Evolutionary conservation across 1,140 invertebrate genomes (phyloP).

Genomic region (Caenorhabditis briggsae): DNA sequence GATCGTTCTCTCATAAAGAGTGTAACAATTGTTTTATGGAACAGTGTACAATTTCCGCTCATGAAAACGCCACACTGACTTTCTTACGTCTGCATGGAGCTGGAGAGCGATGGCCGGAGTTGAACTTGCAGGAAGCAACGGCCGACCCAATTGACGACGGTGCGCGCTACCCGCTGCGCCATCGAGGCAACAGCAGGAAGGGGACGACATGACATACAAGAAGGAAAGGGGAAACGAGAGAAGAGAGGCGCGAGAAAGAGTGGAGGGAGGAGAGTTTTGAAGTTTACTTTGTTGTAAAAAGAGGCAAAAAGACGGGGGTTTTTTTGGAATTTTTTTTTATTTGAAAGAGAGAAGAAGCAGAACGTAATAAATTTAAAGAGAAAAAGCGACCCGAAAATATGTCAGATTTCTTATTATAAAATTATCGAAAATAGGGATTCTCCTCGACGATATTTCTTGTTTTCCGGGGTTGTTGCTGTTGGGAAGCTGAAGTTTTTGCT

Average conservation of each 20-base stretch:
- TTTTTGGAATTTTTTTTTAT: too few relatives aligned
- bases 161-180: slow-evolving; percentile 12
- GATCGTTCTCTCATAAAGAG: slow-evolving; percentile 35
- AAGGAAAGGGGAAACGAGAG: not conserved
- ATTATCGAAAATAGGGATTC: slow-evolving; percentile 46
- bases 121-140: not conserved
- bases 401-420: not conserved
- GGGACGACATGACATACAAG: not conserved
- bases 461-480: slow-evolving; percentile 33
- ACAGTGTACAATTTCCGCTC: slow-evolving; percentile 50
- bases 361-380: not conserved
- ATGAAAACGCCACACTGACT: slow-evolving; percentile 48
- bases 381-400: not conserved
- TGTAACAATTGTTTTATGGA: slow-evolving; percentile 45
- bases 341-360: too few relatives aligned
- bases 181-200: not conserved
- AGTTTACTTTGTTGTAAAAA: too few relatives aligned
- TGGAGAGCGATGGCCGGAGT: slow-evolving; percentile 49
- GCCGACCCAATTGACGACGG: not conserved
- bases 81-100: slow-evolving; percentile 34
- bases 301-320: too few relatives aligned
- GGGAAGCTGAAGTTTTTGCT: not conserved
- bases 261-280: not conserved
- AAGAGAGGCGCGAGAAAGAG: not conserved
- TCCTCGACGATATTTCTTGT: slow-evolving; percentile 58